Percentiles rank a stretch among this genome's conserved stretches.
phyloP scores from a whole-genome alignment of 2,113 vertebrate genomes.

The Gorsachius goisagi region DNA sequence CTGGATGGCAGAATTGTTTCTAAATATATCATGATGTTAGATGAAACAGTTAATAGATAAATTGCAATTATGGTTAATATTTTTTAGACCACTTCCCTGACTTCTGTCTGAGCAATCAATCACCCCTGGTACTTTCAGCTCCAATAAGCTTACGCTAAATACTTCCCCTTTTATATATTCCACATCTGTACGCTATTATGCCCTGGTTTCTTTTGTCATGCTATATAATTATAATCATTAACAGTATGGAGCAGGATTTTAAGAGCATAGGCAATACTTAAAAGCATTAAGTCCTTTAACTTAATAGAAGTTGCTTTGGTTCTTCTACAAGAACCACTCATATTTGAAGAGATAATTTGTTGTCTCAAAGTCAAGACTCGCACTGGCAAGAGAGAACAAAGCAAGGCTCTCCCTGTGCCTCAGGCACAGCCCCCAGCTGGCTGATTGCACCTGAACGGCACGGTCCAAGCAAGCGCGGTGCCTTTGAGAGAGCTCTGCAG shows the following conservation, averaged over 20 bases:
- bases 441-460: not conserved
- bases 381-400: not conserved
- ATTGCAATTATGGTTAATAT: slow-evolving; percentile 57
- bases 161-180: not conserved
- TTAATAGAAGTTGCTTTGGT: not conserved
- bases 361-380: not conserved
- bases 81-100: slow-evolving; percentile 36
- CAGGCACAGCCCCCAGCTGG: not conserved
- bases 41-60: slow-evolving; percentile 22
- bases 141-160: not conserved
- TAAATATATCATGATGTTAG: slow-evolving; percentile 5
- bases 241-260: not conserved
- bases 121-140: slow-evolving; percentile 30
- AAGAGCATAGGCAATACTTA: not conserved
- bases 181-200: not conserved
- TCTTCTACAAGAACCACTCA: not conserved
- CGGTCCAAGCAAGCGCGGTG: not conserved
- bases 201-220: not conserved
- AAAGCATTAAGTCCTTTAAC: not conserved
- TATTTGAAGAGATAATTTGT: not conserved
- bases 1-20: not conserved
- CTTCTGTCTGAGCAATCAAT: slow-evolving; percentile 10
- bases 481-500: not conserved
- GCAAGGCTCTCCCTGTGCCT: not conserved
- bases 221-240: slow-evolving; percentile 4